Base-by-base conservation (phyloP, 2,113 vertebrate species). In the Malaclemys terrapin region DNA sequence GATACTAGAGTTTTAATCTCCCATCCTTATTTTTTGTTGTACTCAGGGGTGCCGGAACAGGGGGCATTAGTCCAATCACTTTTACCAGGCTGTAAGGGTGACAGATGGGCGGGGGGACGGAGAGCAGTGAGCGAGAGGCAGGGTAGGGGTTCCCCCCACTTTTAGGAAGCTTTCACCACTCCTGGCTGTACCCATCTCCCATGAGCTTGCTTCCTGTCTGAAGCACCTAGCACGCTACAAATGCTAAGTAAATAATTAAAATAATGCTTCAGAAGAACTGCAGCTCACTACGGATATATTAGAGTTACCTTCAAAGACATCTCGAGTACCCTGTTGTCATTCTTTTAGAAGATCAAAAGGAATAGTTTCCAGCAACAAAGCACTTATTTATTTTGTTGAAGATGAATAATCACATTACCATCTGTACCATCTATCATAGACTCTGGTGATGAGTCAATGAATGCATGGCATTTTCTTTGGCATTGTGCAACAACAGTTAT, bases 391-490 rank as follows among this genome's bases (percentile, higher is more conserved):
- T 92, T 97, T 97, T 96, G 82, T 85, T 95, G 87, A 94, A 90
- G 82, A 80, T 95, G 92, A 97, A 88, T 94, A 96, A 97, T 94
- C 91, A 45, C 91, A 91, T 94, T 94, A 92, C 96, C 94, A 96
- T 96, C 97, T 97, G 94, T 84, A 75, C 94, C 93, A 92, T 97
- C 97, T 94, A 96, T 98, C 97, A 98, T 93, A 97, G 94, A 88
- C 95, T 97, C 98, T 97, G 87, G 85, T 98, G 97, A 93, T 98
- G 98, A 99, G 98, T 98, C 98, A 98, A 95, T 98, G 95, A 98
- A 97, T 95, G 93, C 90, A 90, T 96, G 93, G 84, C 95, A 92
- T 98, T 98, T 98, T 98, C 97, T 89, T 93, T 97, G 95, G 93
- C 96, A 97, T 89, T 90, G 91, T 92, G 89, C 90, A 98, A 95